Percentiles rank a stretch among this genome's conserved stretches.
Evolutionary conservation across 2,797 vertebrate species (phyloP).

Genomic region (Gastrophryne carolinensis): DNA sequence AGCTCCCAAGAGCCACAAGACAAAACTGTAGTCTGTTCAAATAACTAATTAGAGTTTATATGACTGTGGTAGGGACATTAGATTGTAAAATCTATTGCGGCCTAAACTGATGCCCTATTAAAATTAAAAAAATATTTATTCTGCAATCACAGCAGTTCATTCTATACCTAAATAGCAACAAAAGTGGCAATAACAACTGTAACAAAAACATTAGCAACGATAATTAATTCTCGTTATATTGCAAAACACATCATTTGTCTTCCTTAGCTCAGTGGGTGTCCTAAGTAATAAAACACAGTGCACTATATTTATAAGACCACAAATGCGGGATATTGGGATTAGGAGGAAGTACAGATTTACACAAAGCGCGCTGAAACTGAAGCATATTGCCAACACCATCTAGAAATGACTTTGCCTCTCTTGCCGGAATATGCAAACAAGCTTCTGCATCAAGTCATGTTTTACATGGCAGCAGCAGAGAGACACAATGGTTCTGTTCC

Average conservation of each 20-base stretch:
- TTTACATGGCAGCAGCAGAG: slow-evolving; percentile 25
- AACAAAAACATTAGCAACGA: neutral
- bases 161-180: no score
- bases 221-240: neutral
- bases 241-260: neutral
- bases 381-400: neutral
- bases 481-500: neutral
- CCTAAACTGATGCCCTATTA: no score
- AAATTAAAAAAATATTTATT: neutral
- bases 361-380: neutral
- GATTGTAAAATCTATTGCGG: no score
- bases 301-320: neutral
- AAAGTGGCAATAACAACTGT: neutral
- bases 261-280: neutral
- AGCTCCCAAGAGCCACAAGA: no score
- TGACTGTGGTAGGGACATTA: no score
- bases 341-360: neutral
- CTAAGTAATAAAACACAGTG: neutral
- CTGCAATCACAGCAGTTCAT: neutral
- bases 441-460: neutral
- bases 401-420: neutral
- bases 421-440: neutral
- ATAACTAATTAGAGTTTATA: no score
- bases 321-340: neutral
- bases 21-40: no score